Percentiles rank a stretch among this genome's conserved stretches.
These are phyloP conservation scores for Lymantria dispar DNA, from an alignment of 2,888 invertebrate genomes.

Conservation along the genomic window DNA sequence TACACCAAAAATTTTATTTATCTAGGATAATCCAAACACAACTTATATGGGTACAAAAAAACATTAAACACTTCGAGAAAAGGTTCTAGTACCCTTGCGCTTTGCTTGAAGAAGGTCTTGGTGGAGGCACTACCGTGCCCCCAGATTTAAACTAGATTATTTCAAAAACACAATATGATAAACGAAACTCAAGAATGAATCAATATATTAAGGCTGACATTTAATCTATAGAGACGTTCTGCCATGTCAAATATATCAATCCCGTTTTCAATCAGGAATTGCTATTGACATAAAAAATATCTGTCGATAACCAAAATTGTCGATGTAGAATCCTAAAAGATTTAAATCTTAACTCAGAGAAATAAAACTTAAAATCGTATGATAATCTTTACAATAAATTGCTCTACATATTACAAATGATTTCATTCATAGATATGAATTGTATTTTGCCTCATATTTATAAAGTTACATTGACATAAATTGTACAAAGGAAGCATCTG, in stretches of 20 bases:
- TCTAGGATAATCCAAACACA: too few species aligned
- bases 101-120: too few species aligned
- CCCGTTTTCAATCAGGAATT: background rate
- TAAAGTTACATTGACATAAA: conserved; percentile 24
- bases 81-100: too few species aligned
- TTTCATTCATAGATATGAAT: conserved; percentile 24
- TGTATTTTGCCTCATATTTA: conserved; percentile 20
- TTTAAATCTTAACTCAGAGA: background rate
- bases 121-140: too few species aligned
- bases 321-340: background rate
- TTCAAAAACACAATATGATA: too few species aligned
- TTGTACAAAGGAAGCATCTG: conserved; percentile 24
- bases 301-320: background rate
- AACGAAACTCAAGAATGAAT: too few species aligned
- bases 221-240: conserved; percentile 1
- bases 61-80: too few species aligned
- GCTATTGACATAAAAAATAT: background rate
- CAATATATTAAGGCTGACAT: too few species aligned
- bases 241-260: conserved; percentile 24
- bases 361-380: conserved; percentile 4
- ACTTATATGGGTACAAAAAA: too few species aligned
- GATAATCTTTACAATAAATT: conserved; percentile 1
- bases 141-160: too few species aligned
- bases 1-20: too few species aligned
- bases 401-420: conserved; percentile 3